These are phyloP conservation scores for Hymenochirus boettgeri DNA, from an alignment of 2,113 vertebrate species.

Conservation along the genomic window DNA sequence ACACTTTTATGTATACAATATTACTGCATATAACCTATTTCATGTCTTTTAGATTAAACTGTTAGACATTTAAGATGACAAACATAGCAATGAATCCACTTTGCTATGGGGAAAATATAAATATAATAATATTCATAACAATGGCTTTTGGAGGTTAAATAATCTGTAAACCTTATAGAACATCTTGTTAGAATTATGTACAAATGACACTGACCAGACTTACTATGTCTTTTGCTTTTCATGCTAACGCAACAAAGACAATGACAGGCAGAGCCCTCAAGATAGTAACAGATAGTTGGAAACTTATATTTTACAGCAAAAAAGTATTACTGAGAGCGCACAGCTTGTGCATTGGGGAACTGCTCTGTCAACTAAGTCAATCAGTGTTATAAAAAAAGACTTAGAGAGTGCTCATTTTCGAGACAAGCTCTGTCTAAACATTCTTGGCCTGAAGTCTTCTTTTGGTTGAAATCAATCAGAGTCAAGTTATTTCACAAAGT, in stretches of 20 bases:
- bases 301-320: conserved; percentile 39
- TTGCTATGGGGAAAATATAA: no score
- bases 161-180: not conserved
- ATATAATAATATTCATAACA: not conserved
- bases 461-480: conserved; percentile 31
- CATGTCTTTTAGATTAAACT: no score
- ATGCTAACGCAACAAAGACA: conserved; percentile 21
- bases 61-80: no score
- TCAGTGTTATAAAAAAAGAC: conserved; percentile 33
- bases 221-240: not conserved
- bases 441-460: conserved; percentile 31
- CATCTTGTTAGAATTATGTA: conserved; percentile 7
- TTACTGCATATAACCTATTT: no score
- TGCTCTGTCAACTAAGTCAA: conserved; percentile 32
- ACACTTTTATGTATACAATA: no score
- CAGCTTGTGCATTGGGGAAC: conserved; percentile 35
- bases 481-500: conserved; percentile 8
- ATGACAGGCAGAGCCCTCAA: conserved; percentile 34
- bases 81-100: no score
- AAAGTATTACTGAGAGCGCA: conserved; percentile 27
- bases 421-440: conserved; percentile 34
- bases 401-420: conserved; percentile 29
- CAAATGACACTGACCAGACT: conserved; percentile 8
- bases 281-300: conserved; percentile 31
- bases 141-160: no score